Evolutionary conservation across 1,140 invertebrate genomes (phyloP), one percentile per base, ranked within the genome.

Genomic region (Helicoverpa zea): DNA sequence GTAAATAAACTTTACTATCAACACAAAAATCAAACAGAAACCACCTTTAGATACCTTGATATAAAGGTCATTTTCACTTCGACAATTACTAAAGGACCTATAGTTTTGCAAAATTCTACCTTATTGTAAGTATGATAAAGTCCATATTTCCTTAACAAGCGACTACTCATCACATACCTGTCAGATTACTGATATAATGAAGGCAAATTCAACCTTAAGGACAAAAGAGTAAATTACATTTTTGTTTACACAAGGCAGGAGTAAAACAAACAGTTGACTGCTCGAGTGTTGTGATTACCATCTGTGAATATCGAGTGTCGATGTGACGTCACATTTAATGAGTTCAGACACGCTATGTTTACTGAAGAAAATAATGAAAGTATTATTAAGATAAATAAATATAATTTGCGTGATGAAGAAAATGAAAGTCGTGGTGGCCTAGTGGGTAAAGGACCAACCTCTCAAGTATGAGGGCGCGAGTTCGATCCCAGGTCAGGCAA

Each of bases 1-100:
- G 59, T 63, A 63, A 63, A 63, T 30, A 63, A 30, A 14, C 23
- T 63, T 63, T 63, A 63, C 54, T 16, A 3, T 56, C 7, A 18
- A 14, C n/a, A 63, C 29, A 23, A 23, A 23, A 23, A 23, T 23
- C 23, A 1, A 23, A 23, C 23, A 23, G 2, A 23, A 23, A 23
- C 23, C 23, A 23, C 23, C 23, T 23, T 23, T 23, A 23, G 23
- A 2, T 23, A 23, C 2, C 0, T 23, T 23, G 23, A 23, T 23
- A 23, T 23, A 23, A 2, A 23, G 23, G 1, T 23, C 23, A 23
- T 23, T 23, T 23, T 23, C 23, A 23, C 23, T 23, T 23, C 23
- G 23, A 23, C 23, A 23, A 0, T 23, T 23, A 23, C 23, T 23
- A 23, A 23, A 23, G 23, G 2, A 23, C 23, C 0, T 23, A 23